These are phyloP conservation scores for Calcarius lapponicus DNA, from an alignment of 2,797 vertebrate genomes.

Conservation along the genomic window DNA sequence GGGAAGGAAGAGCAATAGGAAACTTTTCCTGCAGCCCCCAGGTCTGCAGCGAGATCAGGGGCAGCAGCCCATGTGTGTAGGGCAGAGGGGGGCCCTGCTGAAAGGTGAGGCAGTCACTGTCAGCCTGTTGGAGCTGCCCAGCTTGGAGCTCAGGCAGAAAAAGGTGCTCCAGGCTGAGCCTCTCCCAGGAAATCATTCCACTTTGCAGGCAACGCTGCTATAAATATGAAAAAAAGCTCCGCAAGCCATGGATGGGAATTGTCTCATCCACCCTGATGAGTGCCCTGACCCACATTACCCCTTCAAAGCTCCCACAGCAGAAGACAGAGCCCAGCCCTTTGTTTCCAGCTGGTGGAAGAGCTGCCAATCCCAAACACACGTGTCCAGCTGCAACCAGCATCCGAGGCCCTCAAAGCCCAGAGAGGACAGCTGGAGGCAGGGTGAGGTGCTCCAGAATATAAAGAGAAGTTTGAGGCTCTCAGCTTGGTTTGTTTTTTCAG, in stretches of 20 bases:
- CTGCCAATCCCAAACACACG: neutral
- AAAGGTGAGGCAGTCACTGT: neutral
- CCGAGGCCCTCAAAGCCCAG: neutral
- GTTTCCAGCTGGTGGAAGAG: neutral
- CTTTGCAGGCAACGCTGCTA: neutral
- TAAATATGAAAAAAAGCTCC: neutral
- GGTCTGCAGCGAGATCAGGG: neutral
- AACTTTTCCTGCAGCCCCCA: neutral
- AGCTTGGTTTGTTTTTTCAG: neutral
- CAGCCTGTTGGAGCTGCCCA: neutral
- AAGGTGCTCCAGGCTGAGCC: neutral
- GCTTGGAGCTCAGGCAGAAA: neutral
- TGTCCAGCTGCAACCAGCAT: neutral
- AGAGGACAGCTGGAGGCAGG: neutral
- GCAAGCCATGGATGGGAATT: neutral
- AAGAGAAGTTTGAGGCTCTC: neutral
- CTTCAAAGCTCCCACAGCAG: neutral
- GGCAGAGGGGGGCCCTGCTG: neutral
- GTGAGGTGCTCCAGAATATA: neutral
- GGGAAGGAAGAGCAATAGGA: neutral
- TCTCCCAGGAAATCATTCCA: neutral
- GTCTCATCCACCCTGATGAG: neutral
- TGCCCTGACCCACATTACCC: neutral
- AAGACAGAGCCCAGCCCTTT: neutral
- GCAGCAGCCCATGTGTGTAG: accelerated